Base-by-base conservation (phyloP, 2,888 invertebrate genomes). In the Drosophila anomelani region DNA sequence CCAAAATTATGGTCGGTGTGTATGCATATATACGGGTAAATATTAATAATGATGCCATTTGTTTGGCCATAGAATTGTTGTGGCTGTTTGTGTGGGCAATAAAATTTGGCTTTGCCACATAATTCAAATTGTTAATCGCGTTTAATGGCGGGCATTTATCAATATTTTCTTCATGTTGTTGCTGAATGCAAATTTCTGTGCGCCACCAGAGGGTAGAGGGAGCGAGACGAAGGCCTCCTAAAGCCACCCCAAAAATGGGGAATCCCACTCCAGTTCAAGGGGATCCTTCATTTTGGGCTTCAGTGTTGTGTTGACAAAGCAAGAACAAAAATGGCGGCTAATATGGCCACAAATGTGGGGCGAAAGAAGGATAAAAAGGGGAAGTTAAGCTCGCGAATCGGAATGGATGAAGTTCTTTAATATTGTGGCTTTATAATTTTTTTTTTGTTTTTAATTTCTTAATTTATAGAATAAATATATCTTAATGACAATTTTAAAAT, bases 101-200 rank as follows among this genome's bases (percentile, higher is more conserved):
- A 88, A 86, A 86, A 86, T 86, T 86, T 88, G 86, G 85, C 90
- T 86, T 88, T 87, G 90, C 76, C 81, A 81, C 89, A 91, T 90
- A 91, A 91, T 90, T 91, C 90, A 91, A 90, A 89, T 85, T 81
- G 89, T 91, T 91, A 91, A 91, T 91, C 91, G 90, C 84, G 88
- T 91, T 91, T 90, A 91, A 91, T 84, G 84, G 80, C 84, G 79
- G 84, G 83, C 84, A 84, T 84, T 88, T 84, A 84, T 84, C 84
- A 84, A 84, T 84, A 84, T 86, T 84, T 88, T 68, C 54, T 54
- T 66, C 63, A 63, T 68, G 70, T 69, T 63, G 61, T 60, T 69
- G 70, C 51, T 32, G 49, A 59, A 69, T 69, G 70, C 69, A 70
- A 68, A 68, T 68, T 69, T 69, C 29, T n/a, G 36, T 67, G 29